These are phyloP conservation scores for Chaetophractus vellerosus DNA, from an alignment of 2,797 vertebrate genomes.

Conservation along the genomic window DNA sequence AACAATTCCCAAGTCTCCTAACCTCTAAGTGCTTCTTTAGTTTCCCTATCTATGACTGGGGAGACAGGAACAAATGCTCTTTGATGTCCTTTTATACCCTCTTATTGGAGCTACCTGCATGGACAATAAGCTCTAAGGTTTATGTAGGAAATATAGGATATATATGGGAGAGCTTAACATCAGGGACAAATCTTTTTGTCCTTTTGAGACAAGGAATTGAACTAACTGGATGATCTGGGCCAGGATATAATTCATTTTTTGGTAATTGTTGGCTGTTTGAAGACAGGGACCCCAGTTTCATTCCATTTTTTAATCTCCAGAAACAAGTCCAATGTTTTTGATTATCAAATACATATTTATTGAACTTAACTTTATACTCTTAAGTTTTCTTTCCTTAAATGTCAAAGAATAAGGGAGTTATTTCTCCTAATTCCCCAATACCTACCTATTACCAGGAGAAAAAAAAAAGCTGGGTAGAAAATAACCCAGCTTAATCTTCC, in stretches of 20 bases:
- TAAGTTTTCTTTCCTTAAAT: constrained; percentile 32
- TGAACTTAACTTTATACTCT: background rate
- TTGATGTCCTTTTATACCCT: background rate
- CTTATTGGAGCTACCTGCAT: background rate
- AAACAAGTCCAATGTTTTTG: background rate
- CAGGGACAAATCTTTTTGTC: background rate
- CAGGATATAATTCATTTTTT: background rate
- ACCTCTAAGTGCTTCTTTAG: background rate
- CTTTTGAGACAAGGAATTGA: background rate
- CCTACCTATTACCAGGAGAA: background rate
- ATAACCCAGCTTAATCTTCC: constrained; percentile 7
- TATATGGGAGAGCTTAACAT: background rate
- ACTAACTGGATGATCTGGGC: background rate
- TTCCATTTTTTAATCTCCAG: background rate
- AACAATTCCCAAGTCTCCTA: too few relatives aligned
- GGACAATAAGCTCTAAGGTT: background rate
- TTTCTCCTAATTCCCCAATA: constrained; percentile 11
- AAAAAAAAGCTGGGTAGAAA: constrained; percentile 23
- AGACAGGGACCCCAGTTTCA: background rate
- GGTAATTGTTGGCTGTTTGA: background rate
- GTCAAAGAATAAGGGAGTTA: background rate
- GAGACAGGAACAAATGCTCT: background rate
- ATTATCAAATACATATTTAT: background rate
- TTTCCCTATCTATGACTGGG: background rate
- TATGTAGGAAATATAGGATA: background rate